These are phyloP conservation scores for Patella caerulea DNA, from an alignment of 2,888 invertebrate species.

Conservation along the genomic window DNA sequence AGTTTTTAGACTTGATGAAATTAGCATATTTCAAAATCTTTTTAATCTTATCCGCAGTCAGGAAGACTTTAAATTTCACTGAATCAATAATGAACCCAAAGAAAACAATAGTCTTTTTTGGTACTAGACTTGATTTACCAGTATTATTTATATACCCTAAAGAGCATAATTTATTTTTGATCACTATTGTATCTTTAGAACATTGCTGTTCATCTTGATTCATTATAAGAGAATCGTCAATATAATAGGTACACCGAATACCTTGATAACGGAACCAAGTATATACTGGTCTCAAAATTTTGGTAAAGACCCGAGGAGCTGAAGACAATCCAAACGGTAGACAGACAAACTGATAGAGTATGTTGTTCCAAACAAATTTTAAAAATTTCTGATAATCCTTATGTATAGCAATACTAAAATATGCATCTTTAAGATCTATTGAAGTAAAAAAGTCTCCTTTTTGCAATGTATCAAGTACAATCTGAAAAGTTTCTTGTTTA, in stretches of 20 bases:
- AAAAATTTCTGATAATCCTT: slow-evolving; percentile 20
- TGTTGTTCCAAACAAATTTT: slow-evolving; percentile 21
- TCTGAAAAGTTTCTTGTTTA: background rate
- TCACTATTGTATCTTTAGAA: background rate
- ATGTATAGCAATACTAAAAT: slow-evolving; percentile 15
- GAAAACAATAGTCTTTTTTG: background rate
- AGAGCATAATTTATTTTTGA: slow-evolving; percentile 18
- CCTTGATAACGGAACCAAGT: slow-evolving; percentile 12
- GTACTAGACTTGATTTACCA: background rate
- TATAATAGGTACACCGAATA: slow-evolving; percentile 12
- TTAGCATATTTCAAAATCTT: background rate
- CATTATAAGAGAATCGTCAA: background rate
- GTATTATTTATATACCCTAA: background rate
- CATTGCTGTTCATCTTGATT: background rate
- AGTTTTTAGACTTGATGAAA: background rate
- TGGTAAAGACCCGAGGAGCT: background rate
- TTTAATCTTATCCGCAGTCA: background rate
- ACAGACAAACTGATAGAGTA: slow-evolving; percentile 20
- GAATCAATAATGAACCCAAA: background rate
- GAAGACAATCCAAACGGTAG: background rate
- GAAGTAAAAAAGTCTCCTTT: background rate
- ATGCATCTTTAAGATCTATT: background rate
- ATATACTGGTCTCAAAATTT: background rate
- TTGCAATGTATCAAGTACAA: background rate
- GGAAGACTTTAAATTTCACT: background rate